These are phyloP conservation scores for Ephestia elutella DNA, from an alignment of 1,140 invertebrate genomes.

Conservation along the genomic window DNA sequence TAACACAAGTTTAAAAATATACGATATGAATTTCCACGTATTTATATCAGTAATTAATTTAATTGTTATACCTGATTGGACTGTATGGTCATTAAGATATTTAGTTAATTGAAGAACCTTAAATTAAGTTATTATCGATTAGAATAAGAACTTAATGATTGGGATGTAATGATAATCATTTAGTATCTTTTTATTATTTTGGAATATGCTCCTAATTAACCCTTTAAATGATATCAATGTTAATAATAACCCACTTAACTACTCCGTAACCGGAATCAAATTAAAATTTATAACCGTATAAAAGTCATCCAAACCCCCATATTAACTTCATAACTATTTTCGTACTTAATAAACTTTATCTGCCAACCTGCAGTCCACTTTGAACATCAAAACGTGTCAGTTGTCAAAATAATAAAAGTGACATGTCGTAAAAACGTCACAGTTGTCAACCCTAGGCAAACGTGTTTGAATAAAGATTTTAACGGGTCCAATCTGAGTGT, in stretches of 20 bases:
- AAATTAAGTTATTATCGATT: no score
- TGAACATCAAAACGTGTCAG: conserved; percentile 33
- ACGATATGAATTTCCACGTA: no score
- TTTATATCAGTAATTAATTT: no score
- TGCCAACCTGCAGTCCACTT: conserved; percentile 26
- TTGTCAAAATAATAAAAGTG: conserved; percentile 42
- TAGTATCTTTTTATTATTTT: background rate
- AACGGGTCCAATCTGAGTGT: conserved; percentile 20
- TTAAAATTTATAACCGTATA: background rate
- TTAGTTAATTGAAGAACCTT: no score
- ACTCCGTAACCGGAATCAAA: background rate
- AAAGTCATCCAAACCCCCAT: background rate
- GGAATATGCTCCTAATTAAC: background rate
- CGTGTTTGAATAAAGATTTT: conserved; percentile 37
- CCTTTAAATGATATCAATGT: background rate
- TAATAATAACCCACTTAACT: background rate
- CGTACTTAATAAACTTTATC: conserved; percentile 5
- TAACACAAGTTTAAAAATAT: no score
- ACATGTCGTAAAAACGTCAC: conserved; percentile 30
- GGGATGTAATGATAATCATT: no score
- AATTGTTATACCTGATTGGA: no score
- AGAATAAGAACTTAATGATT: no score
- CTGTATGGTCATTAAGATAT: no score
- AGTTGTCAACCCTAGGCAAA: conserved; percentile 35
- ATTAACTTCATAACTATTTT: conserved; percentile 7